These are phyloP conservation scores for Tinamus guttatus DNA, from an alignment of 2,113 vertebrate species.

Conservation along the genomic window DNA sequence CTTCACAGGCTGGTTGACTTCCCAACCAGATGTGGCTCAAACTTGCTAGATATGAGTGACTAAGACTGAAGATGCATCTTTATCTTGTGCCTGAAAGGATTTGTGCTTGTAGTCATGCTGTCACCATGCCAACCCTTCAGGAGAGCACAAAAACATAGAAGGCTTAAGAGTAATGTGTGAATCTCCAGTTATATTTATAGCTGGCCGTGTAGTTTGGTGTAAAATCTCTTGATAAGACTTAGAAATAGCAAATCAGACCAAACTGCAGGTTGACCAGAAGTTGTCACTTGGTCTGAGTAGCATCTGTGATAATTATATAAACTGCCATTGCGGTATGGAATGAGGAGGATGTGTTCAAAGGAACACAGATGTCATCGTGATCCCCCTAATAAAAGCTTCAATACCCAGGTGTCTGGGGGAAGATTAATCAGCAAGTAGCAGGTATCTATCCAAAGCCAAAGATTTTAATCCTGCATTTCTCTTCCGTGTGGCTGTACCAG, in stretches of 20 bases:
- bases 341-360: background rate
- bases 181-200: background rate
- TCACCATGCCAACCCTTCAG: background rate
- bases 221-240: background rate
- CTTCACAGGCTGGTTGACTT: background rate
- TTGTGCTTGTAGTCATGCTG: background rate
- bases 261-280: background rate
- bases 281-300: background rate
- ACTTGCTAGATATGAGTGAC: background rate
- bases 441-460: too few relatives aligned
- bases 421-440: background rate
- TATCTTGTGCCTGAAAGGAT: background rate
- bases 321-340: accelerated
- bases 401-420: background rate
- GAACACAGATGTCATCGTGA: background rate
- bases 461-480: background rate
- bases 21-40: background rate
- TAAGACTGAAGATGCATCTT: background rate
- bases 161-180: background rate
- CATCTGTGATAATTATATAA: background rate
- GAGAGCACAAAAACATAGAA: background rate
- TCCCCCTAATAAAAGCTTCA: background rate
- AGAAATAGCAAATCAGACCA: background rate
- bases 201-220: background rate
- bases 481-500: background rate